phyloP scores from a whole-genome alignment of 2,888 invertebrate species.

The Eustalomyia histrio region DNA sequence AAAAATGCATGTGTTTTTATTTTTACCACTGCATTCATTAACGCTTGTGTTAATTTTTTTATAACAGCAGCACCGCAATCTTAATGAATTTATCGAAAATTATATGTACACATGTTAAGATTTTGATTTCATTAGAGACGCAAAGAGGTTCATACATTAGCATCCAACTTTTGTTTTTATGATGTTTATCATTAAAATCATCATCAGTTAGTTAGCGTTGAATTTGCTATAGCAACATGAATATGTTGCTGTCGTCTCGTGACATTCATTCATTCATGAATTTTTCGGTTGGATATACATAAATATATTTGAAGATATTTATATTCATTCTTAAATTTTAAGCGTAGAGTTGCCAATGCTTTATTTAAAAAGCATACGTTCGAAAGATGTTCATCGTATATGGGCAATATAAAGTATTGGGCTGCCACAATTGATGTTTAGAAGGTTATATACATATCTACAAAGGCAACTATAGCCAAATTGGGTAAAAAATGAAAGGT shows the following conservation, averaged over 20 bases:
- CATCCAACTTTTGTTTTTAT: slow-evolving; percentile 31
- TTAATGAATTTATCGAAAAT: slow-evolving; percentile 44
- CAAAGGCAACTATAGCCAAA: too few relatives aligned
- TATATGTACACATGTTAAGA: not conserved
- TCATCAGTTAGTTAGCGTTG: slow-evolving; percentile 49
- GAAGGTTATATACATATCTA: too few relatives aligned
- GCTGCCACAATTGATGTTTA: too few relatives aligned
- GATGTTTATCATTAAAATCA: slow-evolving; percentile 30
- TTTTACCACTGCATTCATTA: not conserved
- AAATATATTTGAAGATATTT: not conserved
- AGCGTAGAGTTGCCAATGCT: slow-evolving; percentile 40
- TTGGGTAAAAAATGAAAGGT: too few relatives aligned
- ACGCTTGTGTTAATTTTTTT: slow-evolving; percentile 51
- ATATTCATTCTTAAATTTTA: slow-evolving; percentile 47
- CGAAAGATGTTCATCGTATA: too few relatives aligned
- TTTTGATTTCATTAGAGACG: not conserved
- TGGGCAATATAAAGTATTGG: too few relatives aligned
- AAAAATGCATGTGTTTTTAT: not conserved
- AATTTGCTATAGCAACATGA: slow-evolving; percentile 18
- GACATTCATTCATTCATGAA: slow-evolving; percentile 61
- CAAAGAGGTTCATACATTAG: not conserved
- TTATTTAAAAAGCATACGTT: not conserved
- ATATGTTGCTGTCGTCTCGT: slow-evolving; percentile 39
- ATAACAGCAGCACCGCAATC: slow-evolving; percentile 24
- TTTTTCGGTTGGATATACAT: not conserved